Conservation (phyloP, 2,888 invertebrate species). For the Phorcus lineatus region DNA sequence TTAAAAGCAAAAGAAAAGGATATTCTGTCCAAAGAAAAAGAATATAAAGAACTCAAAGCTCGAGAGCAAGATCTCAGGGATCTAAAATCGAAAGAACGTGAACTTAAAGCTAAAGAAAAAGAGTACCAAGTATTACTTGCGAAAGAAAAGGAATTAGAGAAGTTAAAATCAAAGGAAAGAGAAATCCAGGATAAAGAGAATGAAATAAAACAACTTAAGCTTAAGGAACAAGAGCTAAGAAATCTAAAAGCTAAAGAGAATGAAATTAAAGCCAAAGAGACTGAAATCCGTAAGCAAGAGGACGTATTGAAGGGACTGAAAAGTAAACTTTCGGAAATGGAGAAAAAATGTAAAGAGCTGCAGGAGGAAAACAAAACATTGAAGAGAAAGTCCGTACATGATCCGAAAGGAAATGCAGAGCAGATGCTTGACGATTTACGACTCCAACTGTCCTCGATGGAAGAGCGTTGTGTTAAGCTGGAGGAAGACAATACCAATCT, state of each 20-base stretch:
- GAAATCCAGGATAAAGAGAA: conserved; percentile 9
- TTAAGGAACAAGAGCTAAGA: conserved; percentile 7
- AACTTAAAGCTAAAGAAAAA: conserved; percentile 31
- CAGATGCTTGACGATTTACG: conserved; percentile 35
- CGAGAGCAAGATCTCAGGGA: conserved; percentile 8
- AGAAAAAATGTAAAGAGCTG: conserved; percentile 48
- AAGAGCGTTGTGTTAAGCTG: conserved; percentile 51
- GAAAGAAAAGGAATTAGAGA: conserved; percentile 33
- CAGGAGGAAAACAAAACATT: conserved; percentile 53
- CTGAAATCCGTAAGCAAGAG: conserved; percentile 15
- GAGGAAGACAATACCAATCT: conserved; percentile 58
- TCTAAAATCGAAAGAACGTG: conserved; percentile 1
- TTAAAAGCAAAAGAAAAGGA: conserved; percentile 14
- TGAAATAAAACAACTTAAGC: conserved; percentile 7
- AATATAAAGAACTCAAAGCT: conserved; percentile 5
- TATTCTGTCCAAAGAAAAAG: background rate
- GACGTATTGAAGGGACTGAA: conserved; percentile 32
- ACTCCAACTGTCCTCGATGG: conserved; percentile 52
- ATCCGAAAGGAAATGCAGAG: conserved; percentile 34
- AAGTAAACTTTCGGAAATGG: conserved; percentile 50
- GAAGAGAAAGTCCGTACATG: conserved; percentile 35
- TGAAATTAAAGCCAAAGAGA: conserved; percentile 13
- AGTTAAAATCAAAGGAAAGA: conserved; percentile 22
- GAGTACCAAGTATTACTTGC: conserved; percentile 37
- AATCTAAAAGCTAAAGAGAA: conserved; percentile 15